Evolutionary conservation across 2,888 invertebrate species (phyloP).

Genomic region (Drosophila nigricruria): DNA sequence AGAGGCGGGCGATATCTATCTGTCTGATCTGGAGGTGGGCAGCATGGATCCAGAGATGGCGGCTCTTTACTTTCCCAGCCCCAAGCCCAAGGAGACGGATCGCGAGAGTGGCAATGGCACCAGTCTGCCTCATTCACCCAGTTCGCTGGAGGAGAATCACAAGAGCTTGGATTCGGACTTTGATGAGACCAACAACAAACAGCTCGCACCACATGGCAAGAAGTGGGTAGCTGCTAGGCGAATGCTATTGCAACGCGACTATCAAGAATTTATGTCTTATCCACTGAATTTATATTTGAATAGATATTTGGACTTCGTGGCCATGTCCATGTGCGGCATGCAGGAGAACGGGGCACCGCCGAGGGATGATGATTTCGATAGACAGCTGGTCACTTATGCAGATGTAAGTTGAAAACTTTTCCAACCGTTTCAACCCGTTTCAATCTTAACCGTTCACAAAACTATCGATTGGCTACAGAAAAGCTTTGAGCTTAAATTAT

Average conservation of each 20-base stretch:
- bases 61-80: constrained; percentile 92
- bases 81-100: constrained; percentile 87
- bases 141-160: constrained; percentile 91
- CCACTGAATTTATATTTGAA: neutral
- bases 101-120: constrained; percentile 98
- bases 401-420: constrained; percentile 85
- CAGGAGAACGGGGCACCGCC: constrained; percentile 87
- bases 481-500: too few species aligned
- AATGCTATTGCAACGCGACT: neutral
- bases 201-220: constrained; percentile 84
- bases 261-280: neutral
- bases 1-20: constrained; percentile 92
- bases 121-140: constrained; percentile 96
- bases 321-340: constrained; percentile 92
- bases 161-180: constrained; percentile 94
- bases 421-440: neutral
- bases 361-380: constrained; percentile 88
- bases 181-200: constrained; percentile 88
- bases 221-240: constrained; percentile 82
- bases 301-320: constrained; percentile 87
- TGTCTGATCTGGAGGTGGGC: constrained; percentile 94
- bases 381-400: constrained; percentile 86
- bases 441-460: neutral
- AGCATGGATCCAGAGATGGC: constrained; percentile 96
- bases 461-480: constrained; percentile 23